These are phyloP conservation scores for Erpetoichthys calabaricus DNA, from an alignment of 2,797 vertebrate genomes.

Conservation along the genomic window DNA sequence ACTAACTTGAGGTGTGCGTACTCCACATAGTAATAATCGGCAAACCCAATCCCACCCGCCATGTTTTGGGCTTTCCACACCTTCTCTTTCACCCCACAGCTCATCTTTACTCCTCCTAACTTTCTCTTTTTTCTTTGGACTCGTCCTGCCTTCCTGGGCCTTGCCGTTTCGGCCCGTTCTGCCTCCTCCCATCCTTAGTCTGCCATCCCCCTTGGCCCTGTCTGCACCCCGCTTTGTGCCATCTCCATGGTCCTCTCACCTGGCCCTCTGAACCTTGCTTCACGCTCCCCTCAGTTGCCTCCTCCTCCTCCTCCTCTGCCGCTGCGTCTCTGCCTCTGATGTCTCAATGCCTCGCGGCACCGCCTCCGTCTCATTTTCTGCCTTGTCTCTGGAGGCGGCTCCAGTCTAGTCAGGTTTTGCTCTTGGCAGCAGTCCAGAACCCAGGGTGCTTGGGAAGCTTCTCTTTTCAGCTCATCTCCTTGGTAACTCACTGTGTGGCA, in stretches of 20 bases:
- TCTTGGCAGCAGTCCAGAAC: conserved; percentile 42
- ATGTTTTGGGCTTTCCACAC: neutral
- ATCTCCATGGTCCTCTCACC: no score
- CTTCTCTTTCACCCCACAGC: neutral
- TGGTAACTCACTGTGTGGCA: conserved; percentile 70
- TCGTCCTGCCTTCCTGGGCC: neutral
- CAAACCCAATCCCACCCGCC: no score
- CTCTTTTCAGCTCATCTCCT: conserved; percentile 69
- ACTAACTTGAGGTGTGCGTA: no score
- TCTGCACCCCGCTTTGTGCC: no score
- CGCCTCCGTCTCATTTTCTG: no score
- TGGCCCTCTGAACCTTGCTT: neutral
- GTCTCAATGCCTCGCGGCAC: no score
- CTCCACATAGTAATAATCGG: no score
- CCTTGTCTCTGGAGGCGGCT: neutral
- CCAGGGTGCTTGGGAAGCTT: conserved; percentile 57
- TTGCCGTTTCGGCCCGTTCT: neutral
- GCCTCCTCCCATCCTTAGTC: conserved; percentile 3
- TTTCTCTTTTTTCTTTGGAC: neutral
- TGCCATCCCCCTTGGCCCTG: neutral
- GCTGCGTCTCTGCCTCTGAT: neutral
- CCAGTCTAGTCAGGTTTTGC: conserved; percentile 40
- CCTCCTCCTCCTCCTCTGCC: conserved; percentile 31
- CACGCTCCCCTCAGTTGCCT: conserved; percentile 10
- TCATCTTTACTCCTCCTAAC: neutral